Evolutionary conservation across 2,797 vertebrate genomes (phyloP), one percentile per base, ranked within the genome.

Genomic region (Fringilla coelebs): DNA sequence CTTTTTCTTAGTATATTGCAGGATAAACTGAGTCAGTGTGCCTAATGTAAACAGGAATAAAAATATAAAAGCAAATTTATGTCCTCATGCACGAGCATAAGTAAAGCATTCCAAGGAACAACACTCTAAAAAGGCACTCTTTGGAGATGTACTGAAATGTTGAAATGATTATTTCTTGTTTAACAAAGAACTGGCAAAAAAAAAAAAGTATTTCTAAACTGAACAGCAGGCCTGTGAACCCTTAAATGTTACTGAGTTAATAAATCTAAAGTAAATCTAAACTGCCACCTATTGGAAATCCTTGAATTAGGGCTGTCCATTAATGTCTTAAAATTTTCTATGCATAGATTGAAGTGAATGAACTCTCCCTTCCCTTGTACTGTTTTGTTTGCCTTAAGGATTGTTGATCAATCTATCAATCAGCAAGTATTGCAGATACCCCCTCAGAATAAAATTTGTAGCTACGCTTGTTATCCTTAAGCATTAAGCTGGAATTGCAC

Each of bases 1-100:
- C 31, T 89, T 68, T 72, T 88, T 82, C 46, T 61, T 76, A 68
- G 40, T 13, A 70, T 66, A 70, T 32, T 45, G 46, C 41, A 58
- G 72, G 62, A 85, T 81, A 85, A 88, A 89, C 41, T 34, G 32
- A 75, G 12, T 52, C 32, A 57, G 8, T 51, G 19, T 70, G 34
- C 48, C 43, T 62, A 40, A 72, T 0, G 0, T 43, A 89, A 62
- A 76, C 66, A 49, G 54, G 52, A 90, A 81, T 74, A 31, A 43
- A 34, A 67, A 25, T 17, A 22, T 15, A 43, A 78, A 93, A 90
- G 10, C 31, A 65, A 94, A 85, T 16, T n/a, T 7, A 41, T 72
- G 29, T 52, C 63, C 10, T 72, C 38, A 61, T 2, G 7, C 5
- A 7, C 0, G 0, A 76, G 11, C 1, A 1, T 68, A 24, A 0